phyloP scores from a whole-genome alignment of 2,113 vertebrate species.

The Pollimyrus isidori region DNA sequence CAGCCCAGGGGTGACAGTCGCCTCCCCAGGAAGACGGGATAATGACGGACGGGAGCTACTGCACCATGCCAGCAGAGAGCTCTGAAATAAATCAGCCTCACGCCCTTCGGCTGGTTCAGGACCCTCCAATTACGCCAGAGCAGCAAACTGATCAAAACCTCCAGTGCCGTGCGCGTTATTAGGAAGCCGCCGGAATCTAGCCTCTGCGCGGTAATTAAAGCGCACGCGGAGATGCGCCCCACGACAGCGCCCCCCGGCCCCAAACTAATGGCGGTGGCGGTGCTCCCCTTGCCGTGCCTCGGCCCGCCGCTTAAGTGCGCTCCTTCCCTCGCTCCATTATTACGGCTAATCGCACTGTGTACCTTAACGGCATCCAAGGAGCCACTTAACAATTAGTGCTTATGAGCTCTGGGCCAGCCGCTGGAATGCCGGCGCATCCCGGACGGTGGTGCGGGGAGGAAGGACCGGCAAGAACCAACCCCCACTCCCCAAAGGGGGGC shows the following conservation, averaged over 20 bases:
- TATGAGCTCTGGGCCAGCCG: conserved; percentile 27
- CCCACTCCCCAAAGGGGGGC: no score
- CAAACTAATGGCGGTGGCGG: conserved; percentile 19
- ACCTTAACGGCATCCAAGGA: conserved; percentile 35
- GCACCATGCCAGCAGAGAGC: neutral
- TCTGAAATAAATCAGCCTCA: neutral
- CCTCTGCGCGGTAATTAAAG: conserved; percentile 34
- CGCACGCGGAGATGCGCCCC: conserved; percentile 18
- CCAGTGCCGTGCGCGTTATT: neutral
- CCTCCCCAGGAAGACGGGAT: neutral
- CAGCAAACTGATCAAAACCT: conserved; percentile 28
- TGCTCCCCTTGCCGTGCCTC: neutral
- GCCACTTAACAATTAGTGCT: conserved; percentile 45
- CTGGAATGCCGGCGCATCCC: neutral
- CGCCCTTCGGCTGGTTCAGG: neutral
- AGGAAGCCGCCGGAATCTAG: conserved; percentile 23
- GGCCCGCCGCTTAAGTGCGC: neutral
- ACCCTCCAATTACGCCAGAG: conserved; percentile 20
- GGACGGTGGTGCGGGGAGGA: neutral
- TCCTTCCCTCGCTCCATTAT: conserved; percentile 27
- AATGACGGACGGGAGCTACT: neutral
- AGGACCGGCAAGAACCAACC: neutral
- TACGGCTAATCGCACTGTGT: conserved; percentile 43
- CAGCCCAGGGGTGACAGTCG: neutral
- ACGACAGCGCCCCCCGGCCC: conserved; percentile 8